Evolutionary conservation across 2,113 vertebrate species (phyloP), one percentile per base, ranked within the genome.

Genomic region (Mus pahari): DNA sequence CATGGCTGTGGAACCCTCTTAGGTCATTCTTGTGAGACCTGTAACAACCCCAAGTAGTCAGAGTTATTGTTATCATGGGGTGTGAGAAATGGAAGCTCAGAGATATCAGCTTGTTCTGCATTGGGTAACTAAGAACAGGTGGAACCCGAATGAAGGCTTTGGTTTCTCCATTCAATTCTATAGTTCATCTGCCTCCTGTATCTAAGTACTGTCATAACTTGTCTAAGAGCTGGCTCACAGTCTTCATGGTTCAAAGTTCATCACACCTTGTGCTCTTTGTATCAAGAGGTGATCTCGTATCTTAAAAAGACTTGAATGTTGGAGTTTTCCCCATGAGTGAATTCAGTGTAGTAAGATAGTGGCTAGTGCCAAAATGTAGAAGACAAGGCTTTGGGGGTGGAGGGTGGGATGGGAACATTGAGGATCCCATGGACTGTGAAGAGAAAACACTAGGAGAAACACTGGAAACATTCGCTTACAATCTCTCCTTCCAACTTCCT

Each of bases 61-160:
- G 22, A 75, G 42, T 4, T 3, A 9, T 28, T 73, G 58, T 2
- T 48, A 31, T 2, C 39, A 31, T 6, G 9, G 11, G 6, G n/a
- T 12, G 39, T 19, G 2, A 10, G 17, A 77, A 39, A 36, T 19
- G 7, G 10, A 60, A 3, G 26, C 6, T 26, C 33, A 26, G 5
- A 28, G 4, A 22, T 20, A 19, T 0, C 28, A 36, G 11, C 20
- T 22, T 58, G 4, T 0, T 17, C 50, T 8, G 2, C 1, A 3
- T 1, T 45, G 26, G 24, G 3, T 24, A 4, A 68, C n/a, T 55
- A 19, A 45, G n/a, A 88, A n/a, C 17, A 26, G 33, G 28, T 13
- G 11, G 11, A 79, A 70, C 9, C 14, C 5, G 28, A 36, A 5
- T 0, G 1, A 14, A 48, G 22, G 60, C 4, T 3, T 26, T 53